Percentiles rank a stretch among this genome's conserved stretches.
Evolutionary conservation across 2,888 invertebrate genomes (phyloP).

Genomic region (Tinea semifulvella): DNA sequence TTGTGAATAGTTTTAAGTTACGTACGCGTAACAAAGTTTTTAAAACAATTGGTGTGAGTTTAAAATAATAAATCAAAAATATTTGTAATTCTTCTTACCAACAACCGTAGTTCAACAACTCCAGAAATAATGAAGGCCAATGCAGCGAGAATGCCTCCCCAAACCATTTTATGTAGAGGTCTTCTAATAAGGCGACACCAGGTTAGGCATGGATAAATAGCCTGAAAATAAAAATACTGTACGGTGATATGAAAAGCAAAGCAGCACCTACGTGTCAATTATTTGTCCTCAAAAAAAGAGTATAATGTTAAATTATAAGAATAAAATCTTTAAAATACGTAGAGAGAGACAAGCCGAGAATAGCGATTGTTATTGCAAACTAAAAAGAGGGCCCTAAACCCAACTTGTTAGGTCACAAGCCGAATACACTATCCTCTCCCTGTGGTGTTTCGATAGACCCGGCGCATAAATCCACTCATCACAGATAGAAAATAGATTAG

Average conservation of each 20-base stretch:
- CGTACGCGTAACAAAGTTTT: too few relatives aligned
- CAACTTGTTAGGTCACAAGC: too few relatives aligned
- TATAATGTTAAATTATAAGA: background rate
- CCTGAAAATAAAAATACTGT: slow-evolving; percentile 33
- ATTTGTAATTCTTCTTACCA: slow-evolving; percentile 53
- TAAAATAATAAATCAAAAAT: background rate
- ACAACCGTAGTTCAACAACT: slow-evolving; percentile 78
- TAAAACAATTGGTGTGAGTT: too few relatives aligned
- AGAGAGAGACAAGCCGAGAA: too few relatives aligned
- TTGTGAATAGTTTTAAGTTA: too few relatives aligned
- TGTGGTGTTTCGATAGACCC: too few relatives aligned
- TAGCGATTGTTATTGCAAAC: too few relatives aligned
- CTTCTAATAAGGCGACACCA: slow-evolving; percentile 74
- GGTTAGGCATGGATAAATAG: slow-evolving; percentile 80
- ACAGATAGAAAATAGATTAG: too few relatives aligned
- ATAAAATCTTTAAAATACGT: background rate
- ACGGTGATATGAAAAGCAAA: background rate
- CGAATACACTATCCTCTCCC: too few relatives aligned
- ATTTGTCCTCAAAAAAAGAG: background rate
- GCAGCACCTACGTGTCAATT: background rate
- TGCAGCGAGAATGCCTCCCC: slow-evolving; percentile 88
- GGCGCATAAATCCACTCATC: too few relatives aligned
- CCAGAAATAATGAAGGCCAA: slow-evolving; percentile 89
- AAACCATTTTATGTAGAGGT: slow-evolving; percentile 86
- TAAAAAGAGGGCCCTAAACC: too few relatives aligned